phyloP scores from a whole-genome alignment of 2,113 vertebrate species.

The Capreolus pygargus region DNA sequence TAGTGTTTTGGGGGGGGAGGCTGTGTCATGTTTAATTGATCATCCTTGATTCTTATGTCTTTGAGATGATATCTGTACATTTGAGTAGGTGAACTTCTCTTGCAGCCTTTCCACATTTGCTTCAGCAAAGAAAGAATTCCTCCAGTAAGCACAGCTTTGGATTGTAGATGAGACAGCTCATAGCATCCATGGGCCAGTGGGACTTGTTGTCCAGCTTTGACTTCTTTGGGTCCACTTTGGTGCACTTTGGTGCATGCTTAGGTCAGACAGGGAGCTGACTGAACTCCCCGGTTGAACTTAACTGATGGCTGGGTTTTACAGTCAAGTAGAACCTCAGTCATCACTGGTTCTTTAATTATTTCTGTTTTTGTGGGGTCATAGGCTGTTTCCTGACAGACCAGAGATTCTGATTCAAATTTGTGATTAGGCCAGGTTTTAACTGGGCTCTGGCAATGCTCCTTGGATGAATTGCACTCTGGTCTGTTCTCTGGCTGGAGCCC shows the following conservation, averaged over 20 bases:
- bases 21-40: neutral
- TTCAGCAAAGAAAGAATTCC: neutral
- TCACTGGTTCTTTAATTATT: neutral
- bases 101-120: neutral
- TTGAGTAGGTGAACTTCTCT: neutral
- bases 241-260: too few relatives aligned
- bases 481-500: neutral
- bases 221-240: neutral
- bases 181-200: neutral
- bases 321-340: neutral
- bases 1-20: neutral
- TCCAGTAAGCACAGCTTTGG: neutral
- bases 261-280: neutral
- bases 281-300: neutral
- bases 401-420: neutral
- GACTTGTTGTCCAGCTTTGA: neutral
- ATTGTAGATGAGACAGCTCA: neutral
- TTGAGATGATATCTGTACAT: neutral
- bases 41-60: neutral
- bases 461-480: neutral
- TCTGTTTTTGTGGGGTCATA: neutral
- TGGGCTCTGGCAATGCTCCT: neutral
- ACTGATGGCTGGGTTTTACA: neutral
- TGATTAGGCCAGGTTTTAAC: neutral
- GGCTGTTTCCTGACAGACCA: neutral